Conservation (phyloP, 2,888 invertebrate species). For the Leuctra nigra region DNA sequence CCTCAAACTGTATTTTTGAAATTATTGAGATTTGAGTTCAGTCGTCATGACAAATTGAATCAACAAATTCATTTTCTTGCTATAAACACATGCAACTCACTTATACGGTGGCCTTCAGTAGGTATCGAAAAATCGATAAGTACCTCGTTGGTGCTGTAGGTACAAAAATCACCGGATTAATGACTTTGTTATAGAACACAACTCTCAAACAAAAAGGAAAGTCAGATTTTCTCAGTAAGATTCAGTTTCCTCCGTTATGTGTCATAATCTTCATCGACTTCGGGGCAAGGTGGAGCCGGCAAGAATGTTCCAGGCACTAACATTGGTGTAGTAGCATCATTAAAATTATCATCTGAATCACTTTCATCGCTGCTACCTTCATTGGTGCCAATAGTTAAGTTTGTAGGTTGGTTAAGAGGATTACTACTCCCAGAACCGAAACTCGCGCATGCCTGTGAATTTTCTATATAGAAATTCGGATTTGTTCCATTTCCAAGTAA, state of each 20-base stretch:
- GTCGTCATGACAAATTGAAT: no score
- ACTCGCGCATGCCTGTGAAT: conserved; percentile 4
- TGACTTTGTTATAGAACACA: no score
- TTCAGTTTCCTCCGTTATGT: conserved; percentile 21
- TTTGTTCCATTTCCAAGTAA: conserved; percentile 9
- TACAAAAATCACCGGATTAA: no score
- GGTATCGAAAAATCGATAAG: no score
- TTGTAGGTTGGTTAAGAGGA: background rate
- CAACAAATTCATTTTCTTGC: no score
- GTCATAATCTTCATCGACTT: conserved; percentile 25
- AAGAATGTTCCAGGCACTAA: background rate
- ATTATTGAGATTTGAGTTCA: no score
- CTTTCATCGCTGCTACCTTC: conserved; percentile 2
- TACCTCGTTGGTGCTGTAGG: no score
- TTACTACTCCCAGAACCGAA: background rate
- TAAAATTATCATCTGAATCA: conserved; percentile 11
- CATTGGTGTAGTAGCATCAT: conserved; percentile 5
- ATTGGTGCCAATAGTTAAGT: background rate
- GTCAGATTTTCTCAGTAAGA: no score
- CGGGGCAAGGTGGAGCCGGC: background rate
- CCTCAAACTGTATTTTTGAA: no score
- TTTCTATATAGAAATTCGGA: conserved; percentile 21
- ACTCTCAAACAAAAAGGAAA: no score
- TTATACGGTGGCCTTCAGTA: no score
- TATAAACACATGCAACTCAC: no score